Evolutionary conservation across 2,113 vertebrate species (phyloP).

Genomic region (Recurvirostra avosetta): DNA sequence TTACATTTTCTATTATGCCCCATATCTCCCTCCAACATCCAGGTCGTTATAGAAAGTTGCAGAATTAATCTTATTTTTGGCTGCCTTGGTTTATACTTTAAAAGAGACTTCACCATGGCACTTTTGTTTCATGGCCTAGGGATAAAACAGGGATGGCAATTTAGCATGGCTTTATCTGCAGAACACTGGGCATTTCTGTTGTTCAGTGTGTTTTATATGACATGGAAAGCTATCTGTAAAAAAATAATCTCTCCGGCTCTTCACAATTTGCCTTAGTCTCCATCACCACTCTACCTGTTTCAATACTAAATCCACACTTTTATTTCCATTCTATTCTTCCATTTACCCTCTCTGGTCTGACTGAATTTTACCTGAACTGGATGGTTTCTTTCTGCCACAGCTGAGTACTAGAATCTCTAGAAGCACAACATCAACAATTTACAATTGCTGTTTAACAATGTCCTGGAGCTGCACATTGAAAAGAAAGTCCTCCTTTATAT

Average conservation of each 20-base stretch:
- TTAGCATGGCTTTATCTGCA: not conserved
- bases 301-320: not conserved
- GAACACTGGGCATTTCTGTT: not conserved
- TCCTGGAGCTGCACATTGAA: not conserved
- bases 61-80: not conserved
- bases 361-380: not conserved
- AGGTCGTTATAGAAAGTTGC: not conserved
- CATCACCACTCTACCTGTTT: not conserved
- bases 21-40: not conserved
- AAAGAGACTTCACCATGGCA: not conserved
- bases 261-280: not conserved
- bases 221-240: not conserved
- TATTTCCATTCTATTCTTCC: not conserved
- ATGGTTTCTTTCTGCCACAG: not conserved
- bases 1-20: not conserved
- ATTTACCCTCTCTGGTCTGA: not conserved
- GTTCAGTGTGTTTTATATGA: not conserved
- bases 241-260: not conserved
- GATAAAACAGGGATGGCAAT: not conserved
- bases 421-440: not conserved
- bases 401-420: not conserved
- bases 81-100: not conserved
- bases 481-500: not conserved
- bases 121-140: not conserved
- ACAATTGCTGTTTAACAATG: not conserved